Conservation (phyloP, 2,888 invertebrate species). For the Drosophila helvetica region DNA sequence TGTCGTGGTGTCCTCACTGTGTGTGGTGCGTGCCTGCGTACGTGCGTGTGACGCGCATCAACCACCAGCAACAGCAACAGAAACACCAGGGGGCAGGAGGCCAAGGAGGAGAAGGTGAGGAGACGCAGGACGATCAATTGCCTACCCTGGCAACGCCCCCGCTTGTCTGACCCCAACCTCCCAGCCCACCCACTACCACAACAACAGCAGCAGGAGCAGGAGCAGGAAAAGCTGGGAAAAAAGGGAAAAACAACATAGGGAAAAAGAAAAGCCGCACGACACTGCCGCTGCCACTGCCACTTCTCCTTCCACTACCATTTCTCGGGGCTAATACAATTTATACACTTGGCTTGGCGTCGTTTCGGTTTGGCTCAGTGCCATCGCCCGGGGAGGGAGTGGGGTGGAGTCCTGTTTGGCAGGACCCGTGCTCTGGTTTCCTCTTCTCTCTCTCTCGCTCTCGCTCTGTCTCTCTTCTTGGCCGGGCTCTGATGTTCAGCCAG, state of each 20-base stretch:
- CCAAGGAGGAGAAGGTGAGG: background rate
- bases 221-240: slow-evolving; percentile 2
- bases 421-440: slow-evolving; percentile 18
- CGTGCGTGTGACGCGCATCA: slow-evolving; percentile 67
- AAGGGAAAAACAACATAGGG: slow-evolving; percentile 5
- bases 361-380: slow-evolving; percentile 75
- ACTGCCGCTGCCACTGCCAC: slow-evolving; percentile 41
- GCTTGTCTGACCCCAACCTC: background rate
- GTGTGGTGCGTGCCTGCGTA: slow-evolving; percentile 37
- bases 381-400: slow-evolving; percentile 18
- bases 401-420: slow-evolving; percentile 35
- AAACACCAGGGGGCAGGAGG: background rate
- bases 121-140: slow-evolving; percentile 53
- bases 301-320: background rate
- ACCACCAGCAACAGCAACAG: slow-evolving; percentile 52
- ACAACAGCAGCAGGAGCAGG: slow-evolving; percentile 1
- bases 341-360: slow-evolving; percentile 77
- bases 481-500: slow-evolving; percentile 72
- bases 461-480: slow-evolving; percentile 22
- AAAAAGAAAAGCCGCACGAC: slow-evolving; percentile 64
- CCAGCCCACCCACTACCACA: background rate
- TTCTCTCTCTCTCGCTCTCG: background rate
- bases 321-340: slow-evolving; percentile 78
- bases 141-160: slow-evolving; percentile 51
- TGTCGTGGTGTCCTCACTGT: background rate